Evolutionary conservation across 2,113 vertebrate genomes (phyloP).

Genomic region (Seriola aureovittata): DNA sequence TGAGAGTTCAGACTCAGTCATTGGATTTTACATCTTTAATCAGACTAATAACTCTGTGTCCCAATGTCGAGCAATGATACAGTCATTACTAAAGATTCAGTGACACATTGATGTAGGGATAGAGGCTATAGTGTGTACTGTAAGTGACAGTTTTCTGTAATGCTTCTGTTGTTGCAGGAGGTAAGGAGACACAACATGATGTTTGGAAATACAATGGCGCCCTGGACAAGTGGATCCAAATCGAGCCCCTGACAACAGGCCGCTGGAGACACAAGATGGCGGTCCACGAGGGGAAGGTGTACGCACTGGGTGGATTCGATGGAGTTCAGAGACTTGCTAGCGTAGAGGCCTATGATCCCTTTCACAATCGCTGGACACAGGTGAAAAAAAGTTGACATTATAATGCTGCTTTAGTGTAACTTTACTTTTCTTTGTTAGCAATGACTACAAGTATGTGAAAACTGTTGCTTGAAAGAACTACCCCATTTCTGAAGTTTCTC

Average conservation of each 20-base stretch:
- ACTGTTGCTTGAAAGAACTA: background rate
- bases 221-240: conserved; percentile 98
- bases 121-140: background rate
- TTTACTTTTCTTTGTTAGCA: background rate
- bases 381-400: conserved; percentile 68
- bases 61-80: background rate
- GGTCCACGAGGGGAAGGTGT: conserved; percentile 91
- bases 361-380: conserved; percentile 97
- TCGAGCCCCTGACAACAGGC: conserved; percentile 89
- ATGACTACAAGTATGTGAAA: background rate
- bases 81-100: background rate
- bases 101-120: background rate
- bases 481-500: background rate
- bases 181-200: conserved; percentile 96
- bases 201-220: conserved; percentile 98
- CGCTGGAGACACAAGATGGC: conserved; percentile 99
- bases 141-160: background rate
- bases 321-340: conserved; percentile 91
- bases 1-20: background rate
- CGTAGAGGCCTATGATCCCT: conserved; percentile 94
- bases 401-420: background rate
- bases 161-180: conserved; percentile 82
- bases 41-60: background rate
- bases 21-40: background rate
- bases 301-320: conserved; percentile 92